phyloP scores from a whole-genome alignment of 2,113 vertebrate genomes.

The Clarias magur region DNA sequence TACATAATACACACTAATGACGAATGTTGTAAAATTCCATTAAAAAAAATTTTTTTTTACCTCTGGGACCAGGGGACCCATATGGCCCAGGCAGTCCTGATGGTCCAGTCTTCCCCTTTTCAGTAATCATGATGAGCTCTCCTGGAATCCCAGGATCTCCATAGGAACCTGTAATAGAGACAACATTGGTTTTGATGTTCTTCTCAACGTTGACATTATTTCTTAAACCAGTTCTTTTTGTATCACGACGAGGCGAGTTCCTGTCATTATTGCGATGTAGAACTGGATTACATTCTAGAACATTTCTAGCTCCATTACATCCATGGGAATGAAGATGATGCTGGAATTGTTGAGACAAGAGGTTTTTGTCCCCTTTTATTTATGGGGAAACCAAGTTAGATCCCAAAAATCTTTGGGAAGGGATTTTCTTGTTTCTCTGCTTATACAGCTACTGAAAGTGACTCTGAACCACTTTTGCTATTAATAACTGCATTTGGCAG shows the following conservation, averaged over 20 bases:
- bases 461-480: no score
- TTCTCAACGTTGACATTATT: neutral
- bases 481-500: no score
- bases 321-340: neutral
- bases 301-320: neutral
- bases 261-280: neutral
- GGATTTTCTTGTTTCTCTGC: no score
- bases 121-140: neutral
- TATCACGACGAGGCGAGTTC: neutral
- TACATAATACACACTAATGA: neutral
- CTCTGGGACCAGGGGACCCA: slow-evolving; percentile 66
- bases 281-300: neutral
- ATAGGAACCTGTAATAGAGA: slow-evolving; percentile 55
- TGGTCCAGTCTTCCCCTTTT: slow-evolving; percentile 60
- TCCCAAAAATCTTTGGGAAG: no score
- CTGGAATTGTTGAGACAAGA: neutral
- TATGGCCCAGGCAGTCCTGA: slow-evolving; percentile 41
- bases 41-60: slow-evolving; percentile 47
- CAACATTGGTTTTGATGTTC: neutral
- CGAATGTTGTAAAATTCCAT: neutral
- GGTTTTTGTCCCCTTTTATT: neutral
- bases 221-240: neutral
- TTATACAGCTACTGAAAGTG: no score
- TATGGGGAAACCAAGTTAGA: no score
- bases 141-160: slow-evolving; percentile 61